Evolutionary conservation across 2,113 vertebrate genomes (phyloP).

Genomic region (Pteronura brasiliensis): DNA sequence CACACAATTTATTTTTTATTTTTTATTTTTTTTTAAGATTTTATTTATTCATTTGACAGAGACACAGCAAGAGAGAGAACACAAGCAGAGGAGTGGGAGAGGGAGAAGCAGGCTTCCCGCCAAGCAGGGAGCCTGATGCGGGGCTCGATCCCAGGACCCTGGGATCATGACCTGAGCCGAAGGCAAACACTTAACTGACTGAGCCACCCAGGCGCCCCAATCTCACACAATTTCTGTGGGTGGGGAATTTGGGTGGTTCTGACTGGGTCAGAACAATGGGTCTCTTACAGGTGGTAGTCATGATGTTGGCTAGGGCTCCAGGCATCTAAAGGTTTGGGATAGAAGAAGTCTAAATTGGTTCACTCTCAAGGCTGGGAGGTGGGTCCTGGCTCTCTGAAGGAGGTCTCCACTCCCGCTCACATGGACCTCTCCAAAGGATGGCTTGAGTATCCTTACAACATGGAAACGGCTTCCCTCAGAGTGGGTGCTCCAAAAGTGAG

Average conservation of each 20-base stretch:
- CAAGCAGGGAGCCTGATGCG: too few relatives aligned
- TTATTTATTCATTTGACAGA: too few relatives aligned
- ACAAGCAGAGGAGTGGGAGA: too few relatives aligned
- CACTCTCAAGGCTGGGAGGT: neutral
- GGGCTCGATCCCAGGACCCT: too few relatives aligned
- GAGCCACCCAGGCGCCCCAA: too few relatives aligned
- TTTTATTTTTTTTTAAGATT: too few relatives aligned
- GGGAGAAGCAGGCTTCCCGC: too few relatives aligned
- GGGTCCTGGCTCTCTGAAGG: neutral
- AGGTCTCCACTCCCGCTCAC: neutral
- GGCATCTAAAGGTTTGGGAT: neutral
- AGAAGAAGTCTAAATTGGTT: neutral
- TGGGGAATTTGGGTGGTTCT: neutral
- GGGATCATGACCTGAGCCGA: too few relatives aligned
- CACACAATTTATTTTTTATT: too few relatives aligned
- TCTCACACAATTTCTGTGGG: neutral
- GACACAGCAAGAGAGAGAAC: too few relatives aligned
- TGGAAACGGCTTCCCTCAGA: neutral
- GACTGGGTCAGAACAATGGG: neutral
- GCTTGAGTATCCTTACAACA: neutral
- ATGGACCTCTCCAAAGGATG: neutral
- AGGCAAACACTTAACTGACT: too few relatives aligned
- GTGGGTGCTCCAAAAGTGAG: neutral
- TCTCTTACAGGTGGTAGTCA: neutral
- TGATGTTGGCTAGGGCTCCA: neutral